Base-by-base conservation (phyloP, 2,797 vertebrate genomes). In the Neosalanx taihuensis region DNA sequence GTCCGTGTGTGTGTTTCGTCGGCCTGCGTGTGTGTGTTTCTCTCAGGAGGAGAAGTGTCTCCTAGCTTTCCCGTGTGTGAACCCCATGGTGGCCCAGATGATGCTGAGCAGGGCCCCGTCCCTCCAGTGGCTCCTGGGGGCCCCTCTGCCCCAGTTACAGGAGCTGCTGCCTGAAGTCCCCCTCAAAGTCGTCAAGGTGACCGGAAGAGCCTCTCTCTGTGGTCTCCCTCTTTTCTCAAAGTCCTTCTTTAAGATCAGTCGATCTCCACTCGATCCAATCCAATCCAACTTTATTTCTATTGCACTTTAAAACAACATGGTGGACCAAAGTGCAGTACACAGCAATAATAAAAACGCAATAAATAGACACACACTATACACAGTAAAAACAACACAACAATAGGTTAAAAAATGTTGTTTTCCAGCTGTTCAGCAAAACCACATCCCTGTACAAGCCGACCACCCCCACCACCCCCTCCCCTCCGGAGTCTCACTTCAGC, bases 101-200 rank as follows among this genome's bases (percentile, higher is more conserved):
- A 96, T 99, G 95, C 79, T 98, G 79, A 92, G 72, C 72, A 94
- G 90, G 87, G 91, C 81, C 5, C 87, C 90, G 1, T 93, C 94
- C 0, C 29, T 96, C 77, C 88, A 86, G 23, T 94, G 89, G 88
- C 88, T 98, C 64, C 86, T 98, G 79, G 80, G 80, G 79, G 93
- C 95, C 75, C 85, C 92, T 4, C 79, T 92, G 71, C 46, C 88
- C 69, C 90, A 96, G 82, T 93, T 99, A 64, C 83, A 90, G 71
- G 81, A 93, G 75, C 89, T 95, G 76, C 82, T 98, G 18, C 96
- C 96, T 61, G 92, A 96, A 72, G 90, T 97, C 77, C 94, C 95
- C 71, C 90, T 88, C 74, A 97, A 95, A 89, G 91, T 96, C 67
- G 83, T 97, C 73, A 96, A 98, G 96, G 97, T 97, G 70, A 70